Conservation (phyloP, 2,888 invertebrate species). For the Meteorus colon region DNA sequence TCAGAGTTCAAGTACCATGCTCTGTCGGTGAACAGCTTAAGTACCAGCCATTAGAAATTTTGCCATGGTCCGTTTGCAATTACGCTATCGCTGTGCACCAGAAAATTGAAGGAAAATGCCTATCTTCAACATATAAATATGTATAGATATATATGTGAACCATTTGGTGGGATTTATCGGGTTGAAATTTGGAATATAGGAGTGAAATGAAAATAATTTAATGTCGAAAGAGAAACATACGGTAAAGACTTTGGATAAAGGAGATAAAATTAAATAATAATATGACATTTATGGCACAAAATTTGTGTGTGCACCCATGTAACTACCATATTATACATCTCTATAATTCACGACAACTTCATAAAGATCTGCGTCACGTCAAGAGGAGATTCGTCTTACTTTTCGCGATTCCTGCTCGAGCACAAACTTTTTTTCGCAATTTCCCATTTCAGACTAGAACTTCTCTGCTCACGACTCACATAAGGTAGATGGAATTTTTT, state of each 20-base stretch:
- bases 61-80: slow-evolving; percentile 25
- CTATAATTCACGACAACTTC: slow-evolving; percentile 27
- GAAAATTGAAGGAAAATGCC: slow-evolving; percentile 21
- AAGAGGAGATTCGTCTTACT: slow-evolving; percentile 41
- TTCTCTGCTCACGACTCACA: not conserved
- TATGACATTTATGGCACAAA: not conserved
- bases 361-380: slow-evolving; percentile 33
- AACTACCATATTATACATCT: not conserved
- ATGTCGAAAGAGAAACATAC: not conserved
- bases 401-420: slow-evolving; percentile 39
- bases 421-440: slow-evolving; percentile 20
- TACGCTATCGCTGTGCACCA: slow-evolving; percentile 18
- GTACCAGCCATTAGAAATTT: slow-evolving; percentile 33
- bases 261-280: not conserved
- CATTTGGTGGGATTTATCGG: not conserved
- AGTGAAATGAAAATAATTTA: not conserved
- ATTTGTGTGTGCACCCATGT: not conserved
- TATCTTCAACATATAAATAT: not conserved
- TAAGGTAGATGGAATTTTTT: slow-evolving; percentile 15
- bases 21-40: slow-evolving; percentile 23
- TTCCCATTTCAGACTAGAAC: not conserved
- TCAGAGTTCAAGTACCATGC: slow-evolving; percentile 23
- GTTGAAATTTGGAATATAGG: not conserved
- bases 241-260: not conserved
- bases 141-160: not conserved